Evolutionary conservation across 2,113 vertebrate genomes (phyloP).

Genomic region (Pseudorhombus dupliciocellatus): DNA sequence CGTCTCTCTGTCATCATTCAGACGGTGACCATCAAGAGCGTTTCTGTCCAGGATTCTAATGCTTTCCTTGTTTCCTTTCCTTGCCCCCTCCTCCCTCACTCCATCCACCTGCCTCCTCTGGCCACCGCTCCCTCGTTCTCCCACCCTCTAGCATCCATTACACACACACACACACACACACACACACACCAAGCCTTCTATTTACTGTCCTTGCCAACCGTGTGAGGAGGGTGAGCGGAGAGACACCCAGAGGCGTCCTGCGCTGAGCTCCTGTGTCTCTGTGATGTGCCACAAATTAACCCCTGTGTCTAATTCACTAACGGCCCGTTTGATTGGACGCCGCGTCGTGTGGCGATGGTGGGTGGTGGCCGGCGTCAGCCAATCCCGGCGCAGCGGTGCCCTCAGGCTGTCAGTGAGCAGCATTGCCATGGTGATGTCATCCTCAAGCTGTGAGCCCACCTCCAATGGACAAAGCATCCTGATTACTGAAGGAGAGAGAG

Average conservation of each 20-base stretch:
- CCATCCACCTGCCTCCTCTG: constrained; percentile 7
- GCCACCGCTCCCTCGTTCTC: not conserved
- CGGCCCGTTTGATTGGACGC: constrained; percentile 24
- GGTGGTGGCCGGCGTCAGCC: constrained; percentile 47
- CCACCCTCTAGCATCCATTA: constrained; percentile 22
- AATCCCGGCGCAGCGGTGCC: constrained; percentile 30
- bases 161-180: not conserved
- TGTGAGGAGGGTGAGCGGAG: constrained; percentile 42
- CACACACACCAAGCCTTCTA: constrained; percentile 16
- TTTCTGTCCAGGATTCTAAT: no score
- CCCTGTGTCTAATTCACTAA: constrained; percentile 43
- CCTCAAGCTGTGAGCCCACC: constrained; percentile 49
- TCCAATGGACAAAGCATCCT: constrained; percentile 50
- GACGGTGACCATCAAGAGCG: no score
- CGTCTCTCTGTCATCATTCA: no score
- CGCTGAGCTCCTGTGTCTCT: constrained; percentile 41
- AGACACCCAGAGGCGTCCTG: constrained; percentile 34
- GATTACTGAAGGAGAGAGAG: constrained; percentile 46
- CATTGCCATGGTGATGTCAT: constrained; percentile 67
- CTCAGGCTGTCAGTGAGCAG: constrained; percentile 43
- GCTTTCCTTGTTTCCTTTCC: not conserved
- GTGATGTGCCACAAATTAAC: constrained; percentile 58
- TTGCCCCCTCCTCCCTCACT: not conserved
- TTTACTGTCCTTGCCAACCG: constrained; percentile 35
- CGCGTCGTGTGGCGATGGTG: constrained; percentile 37